Base-by-base conservation (phyloP, 2,113 vertebrate genomes). In the Paralichthys olivaceus region DNA sequence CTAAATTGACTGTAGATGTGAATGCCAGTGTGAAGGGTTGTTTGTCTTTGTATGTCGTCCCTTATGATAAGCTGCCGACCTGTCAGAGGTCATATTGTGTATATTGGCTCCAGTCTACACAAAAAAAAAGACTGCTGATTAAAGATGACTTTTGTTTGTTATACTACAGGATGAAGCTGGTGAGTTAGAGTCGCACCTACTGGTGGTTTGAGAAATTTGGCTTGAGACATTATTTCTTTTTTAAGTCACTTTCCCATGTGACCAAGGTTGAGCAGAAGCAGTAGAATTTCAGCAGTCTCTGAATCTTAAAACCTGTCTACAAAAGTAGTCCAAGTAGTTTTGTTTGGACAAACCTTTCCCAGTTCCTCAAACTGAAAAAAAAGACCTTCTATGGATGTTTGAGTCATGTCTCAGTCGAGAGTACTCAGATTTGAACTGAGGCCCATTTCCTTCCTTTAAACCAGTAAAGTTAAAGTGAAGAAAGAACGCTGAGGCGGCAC, bases 401-500 rank as follows among this genome's bases (percentile, higher is more conserved):
- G 28, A 64, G 19, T 79, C 66, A 70, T 78, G 53, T 37, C 57
- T 69, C 47, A 72, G 40, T 64, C 28, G 43, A 49, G 13, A 69
- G 40, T 84, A 47, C 74, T 67, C 53, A 19, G 23, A 75, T 34
- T 66, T 61, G 68, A 72, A 57, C 62, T 60, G 60, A 56, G 85
- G 73, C 71, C 72, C 47, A 68, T 85, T 93, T 92, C 92, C 93
- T 94, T 93, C 93, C 80, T 85, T 89, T 81, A 60, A 79, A 67
- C 29, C 78, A 77, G 78, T 88, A 49, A 90, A 86, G 77, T 90
- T 91, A 91, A 72, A 86, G 77, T 79, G 77, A 77, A 80, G 73
- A 67, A 62, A 88, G 64, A 94, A 86, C 74, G 93, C 93, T 93
- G 91, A 94, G 82, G 20, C 45, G 34, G 90, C 93, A 87, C 47